These are phyloP conservation scores for Acanthisitta chloris DNA, from an alignment of 2,113 vertebrate genomes.

Conservation along the genomic window DNA sequence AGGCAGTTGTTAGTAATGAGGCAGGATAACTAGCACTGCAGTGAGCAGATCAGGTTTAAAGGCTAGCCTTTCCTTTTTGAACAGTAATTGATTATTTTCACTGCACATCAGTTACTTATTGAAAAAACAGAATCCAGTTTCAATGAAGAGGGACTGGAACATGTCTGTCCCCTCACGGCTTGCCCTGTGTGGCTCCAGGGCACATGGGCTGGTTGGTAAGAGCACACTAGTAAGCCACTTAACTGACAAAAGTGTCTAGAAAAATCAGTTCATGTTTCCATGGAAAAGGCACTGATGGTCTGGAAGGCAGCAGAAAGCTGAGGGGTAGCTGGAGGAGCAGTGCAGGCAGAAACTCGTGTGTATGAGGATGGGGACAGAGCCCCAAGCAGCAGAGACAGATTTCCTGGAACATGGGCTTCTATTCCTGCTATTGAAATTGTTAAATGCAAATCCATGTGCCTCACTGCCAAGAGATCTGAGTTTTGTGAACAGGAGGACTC, in stretches of 20 bases:
- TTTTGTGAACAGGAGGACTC: neutral
- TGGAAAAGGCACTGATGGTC: neutral
- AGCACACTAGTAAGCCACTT: neutral
- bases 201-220: neutral
- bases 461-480: neutral
- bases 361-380: neutral
- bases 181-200: rapidly evolving
- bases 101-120: neutral
- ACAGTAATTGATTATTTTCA: neutral
- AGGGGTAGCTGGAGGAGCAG: neutral
- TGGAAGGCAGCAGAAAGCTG: neutral
- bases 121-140: neutral
- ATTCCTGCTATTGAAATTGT: neutral
- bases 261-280: neutral
- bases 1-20: neutral
- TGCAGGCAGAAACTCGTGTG: neutral
- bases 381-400: neutral
- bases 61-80: neutral
- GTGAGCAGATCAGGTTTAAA: neutral
- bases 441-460: neutral
- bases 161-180: neutral
- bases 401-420: neutral
- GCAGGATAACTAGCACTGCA: neutral
- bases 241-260: neutral
- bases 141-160: neutral